Percentiles rank a stretch among this genome's conserved stretches.
These are phyloP conservation scores for Gryon sp. DNA, from an alignment of 1,140 invertebrate genomes.

Conservation along the genomic window DNA sequence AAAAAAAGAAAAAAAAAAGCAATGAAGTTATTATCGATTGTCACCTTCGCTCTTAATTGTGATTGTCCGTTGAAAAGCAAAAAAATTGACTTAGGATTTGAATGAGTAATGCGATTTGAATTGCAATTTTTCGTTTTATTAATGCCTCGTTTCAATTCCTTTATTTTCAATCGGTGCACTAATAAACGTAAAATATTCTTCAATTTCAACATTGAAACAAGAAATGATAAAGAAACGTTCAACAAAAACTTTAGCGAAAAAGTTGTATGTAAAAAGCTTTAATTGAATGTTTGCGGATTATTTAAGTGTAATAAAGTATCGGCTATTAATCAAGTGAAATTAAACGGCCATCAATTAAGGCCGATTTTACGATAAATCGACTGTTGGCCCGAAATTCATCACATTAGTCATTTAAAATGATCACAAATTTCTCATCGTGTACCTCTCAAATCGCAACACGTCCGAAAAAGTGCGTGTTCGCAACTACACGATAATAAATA, in stretches of 20 bases:
- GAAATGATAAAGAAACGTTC: too few species aligned
- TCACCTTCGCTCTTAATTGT: conserved; percentile 51
- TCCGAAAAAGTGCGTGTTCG: conserved; percentile 53
- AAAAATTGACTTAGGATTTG: conserved; percentile 27
- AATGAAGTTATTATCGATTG: conserved; percentile 60
- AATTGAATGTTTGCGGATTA: too few species aligned
- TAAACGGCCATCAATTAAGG: conserved; percentile 36
- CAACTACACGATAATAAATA: conserved; percentile 41
- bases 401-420: conserved; percentile 53
- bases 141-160: conserved; percentile 12
- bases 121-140: conserved; percentile 37
- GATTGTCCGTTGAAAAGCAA: conserved; percentile 22
- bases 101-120: conserved; percentile 39
- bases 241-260: too few species aligned
- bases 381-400: conserved; percentile 33
- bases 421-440: conserved; percentile 56
- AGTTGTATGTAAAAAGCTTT: too few species aligned
- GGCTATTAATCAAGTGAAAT: conserved; percentile 28
- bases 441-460: conserved; percentile 41
- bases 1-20: conserved; percentile 43
- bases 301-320: too few species aligned
- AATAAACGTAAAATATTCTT: too few species aligned
- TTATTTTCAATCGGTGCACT: too few species aligned
- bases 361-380: conserved; percentile 14
- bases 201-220: too few species aligned